phyloP scores from a whole-genome alignment of 2,888 invertebrate species.

The Eupithecia abbreviata region DNA sequence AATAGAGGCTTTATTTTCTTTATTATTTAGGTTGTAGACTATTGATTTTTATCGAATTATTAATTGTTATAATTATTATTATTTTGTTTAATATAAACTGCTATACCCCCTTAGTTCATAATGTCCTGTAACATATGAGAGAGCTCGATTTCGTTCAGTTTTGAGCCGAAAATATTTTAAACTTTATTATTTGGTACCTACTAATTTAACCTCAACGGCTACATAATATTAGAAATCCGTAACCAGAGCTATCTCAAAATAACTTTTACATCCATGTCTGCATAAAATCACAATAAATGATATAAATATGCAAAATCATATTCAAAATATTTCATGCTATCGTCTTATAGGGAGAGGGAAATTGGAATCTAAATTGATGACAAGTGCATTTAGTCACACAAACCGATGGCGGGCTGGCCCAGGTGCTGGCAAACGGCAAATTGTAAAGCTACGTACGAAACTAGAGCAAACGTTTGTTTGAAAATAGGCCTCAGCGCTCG shows the following conservation, averaged over 20 bases:
- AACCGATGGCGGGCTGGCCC: too few relatives aligned
- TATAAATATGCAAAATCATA: background rate
- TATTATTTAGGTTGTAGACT: too few relatives aligned
- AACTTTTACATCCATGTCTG: background rate
- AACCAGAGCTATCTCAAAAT: background rate
- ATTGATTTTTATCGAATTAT: too few relatives aligned
- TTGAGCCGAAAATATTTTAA: background rate
- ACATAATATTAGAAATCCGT: background rate
- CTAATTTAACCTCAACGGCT: background rate
- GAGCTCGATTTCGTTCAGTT: background rate
- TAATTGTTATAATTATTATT: background rate
- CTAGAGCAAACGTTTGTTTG: constrained; percentile 6
- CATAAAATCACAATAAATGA: background rate
- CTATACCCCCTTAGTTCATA: too few relatives aligned
- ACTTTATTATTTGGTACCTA: too few relatives aligned
- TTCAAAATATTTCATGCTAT: background rate
- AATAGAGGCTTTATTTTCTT: background rate
- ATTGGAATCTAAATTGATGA: background rate
- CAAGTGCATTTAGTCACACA: background rate
- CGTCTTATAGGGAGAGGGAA: background rate
- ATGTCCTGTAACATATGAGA: too few relatives aligned
- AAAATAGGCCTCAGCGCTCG: background rate
- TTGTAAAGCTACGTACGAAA: constrained; percentile 12
- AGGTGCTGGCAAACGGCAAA: constrained; percentile 1
- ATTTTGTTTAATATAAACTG: background rate